These are phyloP conservation scores for Drosophila sordidula DNA, from an alignment of 2,888 invertebrate species.

Conservation along the genomic window DNA sequence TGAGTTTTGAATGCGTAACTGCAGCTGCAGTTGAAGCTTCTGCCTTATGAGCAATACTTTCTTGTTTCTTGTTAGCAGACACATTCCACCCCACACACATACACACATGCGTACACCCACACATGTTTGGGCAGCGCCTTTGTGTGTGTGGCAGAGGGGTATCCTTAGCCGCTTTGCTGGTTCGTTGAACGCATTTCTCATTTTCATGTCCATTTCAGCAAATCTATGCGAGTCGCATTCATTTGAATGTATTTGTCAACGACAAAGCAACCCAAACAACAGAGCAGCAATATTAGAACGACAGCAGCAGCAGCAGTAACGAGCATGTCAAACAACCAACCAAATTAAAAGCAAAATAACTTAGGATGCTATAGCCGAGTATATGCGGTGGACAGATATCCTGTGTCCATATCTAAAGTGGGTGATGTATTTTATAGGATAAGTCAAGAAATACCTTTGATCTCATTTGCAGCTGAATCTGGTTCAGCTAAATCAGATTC, in stretches of 20 bases:
- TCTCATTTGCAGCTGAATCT: too few relatives aligned
- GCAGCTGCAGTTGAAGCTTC: constrained; percentile 40
- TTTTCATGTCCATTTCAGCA: constrained; percentile 77
- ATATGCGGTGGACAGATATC: constrained; percentile 1
- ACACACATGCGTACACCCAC: not conserved
- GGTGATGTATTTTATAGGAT: too few relatives aligned
- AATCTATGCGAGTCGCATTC: constrained; percentile 46
- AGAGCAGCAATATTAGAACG: constrained; percentile 24
- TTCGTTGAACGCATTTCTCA: constrained; percentile 81
- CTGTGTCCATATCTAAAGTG: not conserved
- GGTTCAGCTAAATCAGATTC: too few relatives aligned
- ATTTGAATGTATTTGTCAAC: constrained; percentile 78
- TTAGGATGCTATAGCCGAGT: not conserved
- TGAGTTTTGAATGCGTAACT: constrained; percentile 73
- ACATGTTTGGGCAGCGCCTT: constrained; percentile 22
- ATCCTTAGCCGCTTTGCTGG: constrained; percentile 70
- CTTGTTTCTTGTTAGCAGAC: constrained; percentile 49
- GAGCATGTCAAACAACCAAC: constrained; percentile 69
- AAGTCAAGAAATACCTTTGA: too few relatives aligned
- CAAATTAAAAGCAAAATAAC: constrained; percentile 66
- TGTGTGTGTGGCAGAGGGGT: constrained; percentile 26
- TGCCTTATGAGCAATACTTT: constrained; percentile 47
- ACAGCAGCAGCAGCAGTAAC: constrained; percentile 45
- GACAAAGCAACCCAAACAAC: constrained; percentile 37
- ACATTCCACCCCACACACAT: not conserved